Evolutionary conservation across 2,888 invertebrate genomes (phyloP).

Genomic region (Platyscelio sp.): DNA sequence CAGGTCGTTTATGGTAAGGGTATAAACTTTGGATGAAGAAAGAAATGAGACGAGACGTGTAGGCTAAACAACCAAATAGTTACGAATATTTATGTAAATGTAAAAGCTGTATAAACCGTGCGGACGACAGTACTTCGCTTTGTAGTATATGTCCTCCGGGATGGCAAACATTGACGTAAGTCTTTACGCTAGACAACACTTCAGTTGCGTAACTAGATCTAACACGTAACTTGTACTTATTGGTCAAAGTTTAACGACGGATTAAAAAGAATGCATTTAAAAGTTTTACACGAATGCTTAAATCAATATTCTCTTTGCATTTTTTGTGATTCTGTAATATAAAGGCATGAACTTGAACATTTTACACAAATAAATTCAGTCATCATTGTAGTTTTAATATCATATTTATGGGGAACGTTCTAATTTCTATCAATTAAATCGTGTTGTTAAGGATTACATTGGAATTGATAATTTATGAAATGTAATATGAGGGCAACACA

Average conservation of each 20-base stretch:
- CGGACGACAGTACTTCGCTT: constrained; percentile 38
- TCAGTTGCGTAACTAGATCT: constrained; percentile 44
- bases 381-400: no score
- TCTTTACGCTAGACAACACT: constrained; percentile 56
- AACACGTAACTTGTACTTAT: constrained; percentile 30
- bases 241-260: constrained; percentile 40
- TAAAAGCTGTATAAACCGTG: constrained; percentile 52
- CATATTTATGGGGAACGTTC: no score
- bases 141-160: constrained; percentile 44
- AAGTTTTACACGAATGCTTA: no score
- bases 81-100: constrained; percentile 62
- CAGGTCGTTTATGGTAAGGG: not conserved
- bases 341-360: no score
- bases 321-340: no score
- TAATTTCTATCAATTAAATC: no score
- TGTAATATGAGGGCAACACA: no score
- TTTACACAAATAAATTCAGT: no score
- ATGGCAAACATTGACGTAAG: constrained; percentile 60
- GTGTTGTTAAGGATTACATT: no score
- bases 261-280: not conserved
- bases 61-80: not conserved
- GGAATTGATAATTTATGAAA: no score
- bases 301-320: no score
- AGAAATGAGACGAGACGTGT: not conserved
- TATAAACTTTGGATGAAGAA: constrained; percentile 22